A percentile compares a stretch with the other conserved stretches of the same genome.
Evolutionary conservation across 1,140 invertebrate species (phyloP).

Genomic region (Agraylea sexmaculata): DNA sequence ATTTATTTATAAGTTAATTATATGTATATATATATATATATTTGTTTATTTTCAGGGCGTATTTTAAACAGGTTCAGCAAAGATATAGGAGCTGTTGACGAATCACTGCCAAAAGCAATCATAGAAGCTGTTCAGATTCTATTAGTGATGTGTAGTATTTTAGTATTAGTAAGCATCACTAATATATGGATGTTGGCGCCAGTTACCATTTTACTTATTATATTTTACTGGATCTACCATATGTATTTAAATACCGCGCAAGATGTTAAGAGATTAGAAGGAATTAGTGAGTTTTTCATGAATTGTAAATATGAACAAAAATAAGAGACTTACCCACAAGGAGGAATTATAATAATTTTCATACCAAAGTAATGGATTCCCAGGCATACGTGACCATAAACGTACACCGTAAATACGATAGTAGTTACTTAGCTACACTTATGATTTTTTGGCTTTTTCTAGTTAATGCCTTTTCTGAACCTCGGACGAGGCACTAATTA

Average conservation of each 20-base stretch:
- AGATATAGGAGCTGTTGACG: constrained; percentile 70
- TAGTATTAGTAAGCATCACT: constrained; percentile 58
- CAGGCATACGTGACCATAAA: too few relatives aligned
- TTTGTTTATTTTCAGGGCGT: constrained; percentile 43
- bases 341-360: too few relatives aligned
- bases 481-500: too few relatives aligned
- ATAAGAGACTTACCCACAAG: too few relatives aligned
- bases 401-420: too few relatives aligned
- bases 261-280: constrained; percentile 76
- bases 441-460: too few relatives aligned
- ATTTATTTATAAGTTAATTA: background rate
- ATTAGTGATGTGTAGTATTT: constrained; percentile 47
- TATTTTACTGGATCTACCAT: constrained; percentile 62
- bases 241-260: constrained; percentile 74
- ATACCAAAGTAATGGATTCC: too few relatives aligned
- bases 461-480: too few relatives aligned
- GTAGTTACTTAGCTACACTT: too few relatives aligned
- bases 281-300: constrained; percentile 57
- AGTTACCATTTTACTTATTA: constrained; percentile 48
- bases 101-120: constrained; percentile 65
- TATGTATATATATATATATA: background rate
- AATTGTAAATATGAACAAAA: too few relatives aligned
- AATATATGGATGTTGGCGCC: constrained; percentile 64
- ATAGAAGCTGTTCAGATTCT: constrained; percentile 67
- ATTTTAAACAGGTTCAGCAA: constrained; percentile 65